phyloP scores from a whole-genome alignment of 2,888 invertebrate genomes.

The Argyra leucocephala region DNA sequence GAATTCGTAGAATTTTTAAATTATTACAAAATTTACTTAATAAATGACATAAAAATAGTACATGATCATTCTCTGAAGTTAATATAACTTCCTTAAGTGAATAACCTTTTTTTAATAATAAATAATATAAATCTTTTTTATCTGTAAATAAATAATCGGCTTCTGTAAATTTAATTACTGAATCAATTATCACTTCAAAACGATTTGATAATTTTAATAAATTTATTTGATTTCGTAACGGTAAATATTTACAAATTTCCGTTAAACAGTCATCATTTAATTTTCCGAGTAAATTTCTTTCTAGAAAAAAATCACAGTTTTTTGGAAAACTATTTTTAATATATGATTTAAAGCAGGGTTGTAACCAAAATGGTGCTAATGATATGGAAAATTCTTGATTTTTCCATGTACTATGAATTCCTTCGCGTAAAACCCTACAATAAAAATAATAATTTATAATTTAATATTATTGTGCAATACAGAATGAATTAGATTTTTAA shows the following conservation, averaged over 20 bases:
- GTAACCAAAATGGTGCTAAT: not conserved
- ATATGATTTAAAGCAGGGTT: not conserved
- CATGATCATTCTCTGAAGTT: not conserved
- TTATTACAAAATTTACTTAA: not conserved
- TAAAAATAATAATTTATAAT: too few species aligned
- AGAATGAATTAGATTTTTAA: too few species aligned
- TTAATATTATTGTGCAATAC: too few species aligned
- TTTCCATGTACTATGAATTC: not conserved
- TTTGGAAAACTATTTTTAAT: not conserved
- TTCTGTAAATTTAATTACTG: not conserved
- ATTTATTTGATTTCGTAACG: slow-evolving; percentile 19
- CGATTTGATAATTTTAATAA: slow-evolving; percentile 18
- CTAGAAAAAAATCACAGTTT: not conserved
- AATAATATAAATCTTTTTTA: not conserved
- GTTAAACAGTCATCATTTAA: slow-evolving; percentile 23
- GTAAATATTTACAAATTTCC: slow-evolving; percentile 17
- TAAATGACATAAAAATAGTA: not conserved
- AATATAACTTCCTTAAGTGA: not conserved
- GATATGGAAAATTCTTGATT: not conserved
- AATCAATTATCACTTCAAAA: slow-evolving; percentile 10
- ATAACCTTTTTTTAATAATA: not conserved
- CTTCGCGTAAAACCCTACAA: not conserved
- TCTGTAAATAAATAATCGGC: not conserved
- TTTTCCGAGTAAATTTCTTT: slow-evolving; percentile 2
- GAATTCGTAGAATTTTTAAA: not conserved